A percentile compares a stretch with the other conserved stretches of the same genome.
These are phyloP conservation scores for Watsonalla cultraria DNA, from an alignment of 2,888 invertebrate genomes.

Conservation along the genomic window DNA sequence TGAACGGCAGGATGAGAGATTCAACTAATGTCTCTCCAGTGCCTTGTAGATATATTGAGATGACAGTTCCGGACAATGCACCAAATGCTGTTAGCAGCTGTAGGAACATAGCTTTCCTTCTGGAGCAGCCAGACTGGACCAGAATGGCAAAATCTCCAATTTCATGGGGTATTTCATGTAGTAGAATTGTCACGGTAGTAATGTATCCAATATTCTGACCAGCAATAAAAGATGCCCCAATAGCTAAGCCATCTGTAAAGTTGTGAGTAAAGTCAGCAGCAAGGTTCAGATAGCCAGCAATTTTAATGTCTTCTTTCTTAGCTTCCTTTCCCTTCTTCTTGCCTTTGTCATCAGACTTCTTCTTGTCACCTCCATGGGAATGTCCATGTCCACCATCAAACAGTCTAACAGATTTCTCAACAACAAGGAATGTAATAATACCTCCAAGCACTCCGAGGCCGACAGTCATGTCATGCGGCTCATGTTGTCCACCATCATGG, in stretches of 20 bases:
- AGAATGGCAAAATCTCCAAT: conserved; percentile 99
- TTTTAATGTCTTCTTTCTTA: conserved; percentile 66
- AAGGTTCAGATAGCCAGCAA: conserved; percentile 93
- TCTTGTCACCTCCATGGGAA: conserved; percentile 78
- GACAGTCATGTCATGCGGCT: conserved; percentile 89
- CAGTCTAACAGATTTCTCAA: conserved; percentile 94
- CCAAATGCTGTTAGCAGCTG: conserved; percentile 97
- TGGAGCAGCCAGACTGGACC: conserved; percentile 96
- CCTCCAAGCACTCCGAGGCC: conserved; percentile 97
- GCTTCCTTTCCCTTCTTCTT: conserved; percentile 55
- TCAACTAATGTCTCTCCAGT: conserved; percentile 83
- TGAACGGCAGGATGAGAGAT: conserved; percentile 96
- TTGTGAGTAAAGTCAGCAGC: conserved; percentile 99
- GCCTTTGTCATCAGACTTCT: conserved; percentile 59
- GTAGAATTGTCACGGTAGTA: conserved; percentile 96
- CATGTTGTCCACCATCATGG: conserved; percentile 67
- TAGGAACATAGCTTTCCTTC: conserved; percentile 95
- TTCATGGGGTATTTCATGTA: conserved; percentile 99
- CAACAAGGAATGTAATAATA: conserved; percentile 93
- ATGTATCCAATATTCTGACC: conserved; percentile 92
- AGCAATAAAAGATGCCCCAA: conserved; percentile 97
- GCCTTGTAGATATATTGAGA: conserved; percentile 91
- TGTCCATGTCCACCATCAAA: conserved; percentile 91
- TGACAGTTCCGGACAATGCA: conserved; percentile 94
- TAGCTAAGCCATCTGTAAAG: conserved; percentile 99